phyloP scores from a whole-genome alignment of 2,113 vertebrate genomes.

The Saiga tatarica region DNA sequence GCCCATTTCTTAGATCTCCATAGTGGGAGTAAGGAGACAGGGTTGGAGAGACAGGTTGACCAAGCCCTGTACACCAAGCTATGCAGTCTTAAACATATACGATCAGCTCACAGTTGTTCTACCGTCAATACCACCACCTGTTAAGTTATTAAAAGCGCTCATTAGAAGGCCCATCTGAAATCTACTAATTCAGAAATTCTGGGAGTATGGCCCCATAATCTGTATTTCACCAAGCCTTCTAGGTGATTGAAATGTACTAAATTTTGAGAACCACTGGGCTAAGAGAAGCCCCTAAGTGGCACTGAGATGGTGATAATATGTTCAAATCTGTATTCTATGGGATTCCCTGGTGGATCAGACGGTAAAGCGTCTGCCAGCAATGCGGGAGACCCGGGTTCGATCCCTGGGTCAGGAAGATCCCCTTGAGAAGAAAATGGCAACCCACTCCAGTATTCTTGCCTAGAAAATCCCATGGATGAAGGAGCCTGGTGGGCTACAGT shows the following conservation, averaged over 20 bases:
- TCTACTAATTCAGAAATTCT: background rate
- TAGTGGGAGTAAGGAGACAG: background rate
- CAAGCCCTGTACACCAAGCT: background rate
- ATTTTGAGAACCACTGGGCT: background rate
- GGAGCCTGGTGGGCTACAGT: too few relatives aligned
- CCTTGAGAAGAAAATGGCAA: too few relatives aligned
- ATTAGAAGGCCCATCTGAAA: background rate
- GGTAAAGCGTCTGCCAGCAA: too few relatives aligned
- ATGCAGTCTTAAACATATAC: background rate
- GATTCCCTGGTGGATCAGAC: too few relatives aligned
- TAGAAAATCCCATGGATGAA: too few relatives aligned
- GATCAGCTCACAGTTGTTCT: background rate
- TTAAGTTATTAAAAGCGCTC: background rate
- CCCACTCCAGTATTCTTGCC: too few relatives aligned
- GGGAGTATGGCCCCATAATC: background rate
- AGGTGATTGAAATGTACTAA: background rate
- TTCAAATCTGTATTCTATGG: background rate
- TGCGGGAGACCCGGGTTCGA: too few relatives aligned
- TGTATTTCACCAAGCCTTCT: background rate
- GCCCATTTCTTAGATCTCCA: background rate
- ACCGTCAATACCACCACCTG: background rate
- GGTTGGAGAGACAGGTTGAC: background rate
- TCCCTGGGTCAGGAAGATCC: too few relatives aligned
- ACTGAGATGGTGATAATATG: background rate
- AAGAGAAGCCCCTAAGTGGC: background rate